Evolutionary conservation across 2,113 vertebrate species (phyloP).

Genomic region (Elgaria multicarinata): DNA sequence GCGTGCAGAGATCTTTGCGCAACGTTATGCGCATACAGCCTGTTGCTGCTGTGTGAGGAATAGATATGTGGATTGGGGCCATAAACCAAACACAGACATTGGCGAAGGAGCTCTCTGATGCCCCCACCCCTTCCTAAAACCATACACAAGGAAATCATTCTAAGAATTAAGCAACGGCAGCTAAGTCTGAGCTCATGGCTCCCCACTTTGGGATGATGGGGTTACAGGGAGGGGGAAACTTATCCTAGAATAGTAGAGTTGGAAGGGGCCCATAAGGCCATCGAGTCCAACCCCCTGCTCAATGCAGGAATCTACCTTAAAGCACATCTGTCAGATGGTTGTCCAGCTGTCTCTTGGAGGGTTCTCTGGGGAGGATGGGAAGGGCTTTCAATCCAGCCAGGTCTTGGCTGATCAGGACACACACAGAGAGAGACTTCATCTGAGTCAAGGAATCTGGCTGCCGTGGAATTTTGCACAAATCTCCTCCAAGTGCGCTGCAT

Average conservation of each 20-base stretch:
- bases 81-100: not conserved
- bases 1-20: not conserved
- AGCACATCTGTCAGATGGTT: too few species aligned
- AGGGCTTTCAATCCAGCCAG: not conserved
- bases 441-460: not conserved
- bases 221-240: not conserved
- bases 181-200: not conserved
- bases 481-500: too few species aligned
- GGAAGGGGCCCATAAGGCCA: too few species aligned
- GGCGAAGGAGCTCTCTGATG: not conserved
- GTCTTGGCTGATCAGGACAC: not conserved
- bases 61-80: too few species aligned
- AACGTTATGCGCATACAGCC: too few species aligned
- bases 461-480: not conserved
- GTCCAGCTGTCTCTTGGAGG: too few species aligned
- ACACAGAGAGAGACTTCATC: too few species aligned
- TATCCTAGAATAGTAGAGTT: too few species aligned
- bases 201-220: not conserved
- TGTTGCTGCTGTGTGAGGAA: not conserved
- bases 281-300: too few species aligned
- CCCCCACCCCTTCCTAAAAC: not conserved
- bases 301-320: too few species aligned
- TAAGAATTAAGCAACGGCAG: not conserved
- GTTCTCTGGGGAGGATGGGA: not conserved
- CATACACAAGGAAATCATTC: not conserved